These are phyloP conservation scores for Poecilia wingei DNA, from an alignment of 2,797 vertebrate genomes.

Conservation along the genomic window DNA sequence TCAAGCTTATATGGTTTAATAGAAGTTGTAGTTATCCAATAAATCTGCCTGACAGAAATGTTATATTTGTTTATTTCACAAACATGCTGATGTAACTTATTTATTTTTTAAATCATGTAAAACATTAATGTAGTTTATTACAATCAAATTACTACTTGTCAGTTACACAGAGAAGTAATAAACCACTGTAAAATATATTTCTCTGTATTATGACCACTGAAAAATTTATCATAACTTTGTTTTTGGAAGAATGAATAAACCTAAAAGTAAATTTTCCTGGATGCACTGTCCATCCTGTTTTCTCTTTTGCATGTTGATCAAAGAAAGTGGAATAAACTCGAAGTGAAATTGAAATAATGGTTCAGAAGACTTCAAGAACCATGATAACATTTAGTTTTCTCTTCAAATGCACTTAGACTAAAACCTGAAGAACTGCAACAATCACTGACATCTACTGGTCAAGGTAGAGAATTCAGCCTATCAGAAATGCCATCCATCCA, in stretches of 20 bases:
- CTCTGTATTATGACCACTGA: neutral
- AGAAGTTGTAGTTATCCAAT: slow-evolving; percentile 34
- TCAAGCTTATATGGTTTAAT: slow-evolving; percentile 29
- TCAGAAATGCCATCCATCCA: neutral
- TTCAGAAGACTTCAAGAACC: neutral
- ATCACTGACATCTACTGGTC: slow-evolving; percentile 7
- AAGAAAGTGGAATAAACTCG: neutral
- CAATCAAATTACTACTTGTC: neutral
- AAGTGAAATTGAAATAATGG: neutral
- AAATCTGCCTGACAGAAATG: slow-evolving; percentile 6
- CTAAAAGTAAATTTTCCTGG: neutral
- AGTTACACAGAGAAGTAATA: neutral
- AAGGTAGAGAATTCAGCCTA: neutral
- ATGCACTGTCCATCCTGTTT: neutral
- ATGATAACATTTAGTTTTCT: neutral
- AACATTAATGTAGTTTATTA: neutral
- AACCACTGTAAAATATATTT: neutral
- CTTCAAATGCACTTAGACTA: neutral
- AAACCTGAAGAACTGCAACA: neutral
- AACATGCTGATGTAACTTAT: neutral
- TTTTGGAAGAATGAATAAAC: neutral
- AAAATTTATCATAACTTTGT: neutral
- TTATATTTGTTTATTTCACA: slow-evolving; percentile 18
- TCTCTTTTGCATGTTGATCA: neutral
- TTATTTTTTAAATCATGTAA: neutral